These are phyloP conservation scores for Machimus rusticus DNA, from an alignment of 2,888 invertebrate genomes.

Conservation along the genomic window DNA sequence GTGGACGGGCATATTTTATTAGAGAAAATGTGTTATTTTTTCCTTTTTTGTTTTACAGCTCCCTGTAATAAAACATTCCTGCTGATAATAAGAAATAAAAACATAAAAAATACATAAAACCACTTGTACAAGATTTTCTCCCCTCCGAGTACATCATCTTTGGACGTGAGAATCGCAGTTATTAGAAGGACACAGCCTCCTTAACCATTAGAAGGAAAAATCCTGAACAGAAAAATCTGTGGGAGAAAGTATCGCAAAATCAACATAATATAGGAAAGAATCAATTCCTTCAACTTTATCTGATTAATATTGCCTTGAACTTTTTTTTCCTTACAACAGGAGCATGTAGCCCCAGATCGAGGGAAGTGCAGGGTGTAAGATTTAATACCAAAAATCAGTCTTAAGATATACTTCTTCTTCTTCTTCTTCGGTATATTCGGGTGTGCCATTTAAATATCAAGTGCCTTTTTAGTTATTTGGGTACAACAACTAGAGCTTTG, in stretches of 20 bases:
- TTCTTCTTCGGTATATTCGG: background rate
- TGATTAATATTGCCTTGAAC: background rate
- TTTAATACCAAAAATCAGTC: background rate
- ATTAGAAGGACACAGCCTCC: background rate
- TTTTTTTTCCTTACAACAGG: background rate
- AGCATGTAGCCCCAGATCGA: background rate
- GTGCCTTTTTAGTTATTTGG: background rate
- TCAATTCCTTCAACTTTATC: background rate
- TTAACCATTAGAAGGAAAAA: background rate
- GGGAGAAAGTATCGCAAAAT: background rate
- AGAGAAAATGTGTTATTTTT: background rate
- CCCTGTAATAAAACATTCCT: background rate
- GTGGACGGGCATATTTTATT: background rate
- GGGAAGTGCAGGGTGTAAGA: background rate
- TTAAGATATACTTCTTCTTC: background rate
- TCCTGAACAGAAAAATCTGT: background rate
- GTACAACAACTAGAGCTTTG: background rate
- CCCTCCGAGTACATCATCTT: background rate
- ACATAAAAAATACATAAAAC: background rate
- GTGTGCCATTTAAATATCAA: background rate
- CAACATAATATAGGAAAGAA: background rate
- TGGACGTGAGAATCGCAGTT: background rate
- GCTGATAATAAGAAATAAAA: background rate
- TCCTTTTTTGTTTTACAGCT: background rate
- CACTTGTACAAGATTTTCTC: background rate